A percentile compares a stretch with the other conserved stretches of the same genome.
phyloP scores from a whole-genome alignment of 2,113 vertebrate species.

The Ceyx cyanopectus region DNA sequence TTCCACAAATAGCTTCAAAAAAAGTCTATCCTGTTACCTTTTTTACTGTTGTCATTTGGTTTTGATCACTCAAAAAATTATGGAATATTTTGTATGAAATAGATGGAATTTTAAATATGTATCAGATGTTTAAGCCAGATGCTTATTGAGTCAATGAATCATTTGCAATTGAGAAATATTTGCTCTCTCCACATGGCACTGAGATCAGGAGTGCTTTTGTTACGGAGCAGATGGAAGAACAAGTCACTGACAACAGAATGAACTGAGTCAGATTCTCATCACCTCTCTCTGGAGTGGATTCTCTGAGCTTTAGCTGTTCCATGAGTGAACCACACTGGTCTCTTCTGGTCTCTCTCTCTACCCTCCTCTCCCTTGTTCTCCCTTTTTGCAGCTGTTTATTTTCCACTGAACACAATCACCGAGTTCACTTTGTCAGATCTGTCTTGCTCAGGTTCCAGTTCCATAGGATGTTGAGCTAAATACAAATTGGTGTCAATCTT shows the following conservation, averaged over 20 bases:
- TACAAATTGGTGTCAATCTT: background rate
- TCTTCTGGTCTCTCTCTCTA: background rate
- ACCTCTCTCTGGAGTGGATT: background rate
- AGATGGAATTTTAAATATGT: conserved; percentile 38
- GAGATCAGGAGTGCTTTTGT: conserved; percentile 30
- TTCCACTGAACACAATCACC: background rate
- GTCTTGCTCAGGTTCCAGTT: background rate
- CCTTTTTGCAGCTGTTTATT: background rate
- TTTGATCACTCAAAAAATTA: conserved; percentile 23
- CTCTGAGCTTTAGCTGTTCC: background rate
- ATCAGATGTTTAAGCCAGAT: conserved; percentile 44
- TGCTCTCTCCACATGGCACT: conserved; percentile 48
- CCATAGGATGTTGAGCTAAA: background rate
- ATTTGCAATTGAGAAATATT: conserved; percentile 42
- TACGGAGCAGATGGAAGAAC: background rate
- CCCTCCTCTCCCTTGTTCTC: background rate
- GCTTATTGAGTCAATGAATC: conserved; percentile 41
- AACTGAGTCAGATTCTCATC: conserved; percentile 14
- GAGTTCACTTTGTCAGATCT: background rate
- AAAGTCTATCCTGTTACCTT: background rate
- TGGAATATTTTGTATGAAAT: background rate
- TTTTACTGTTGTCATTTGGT: conserved; percentile 2
- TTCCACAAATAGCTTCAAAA: background rate
- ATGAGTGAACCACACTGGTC: background rate
- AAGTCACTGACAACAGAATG: background rate